Percentiles rank a stretch among this genome's conserved stretches.
These are phyloP conservation scores for Pseudomyrmex dendroicus DNA, from an alignment of 1,140 invertebrate species.

Conservation along the genomic window DNA sequence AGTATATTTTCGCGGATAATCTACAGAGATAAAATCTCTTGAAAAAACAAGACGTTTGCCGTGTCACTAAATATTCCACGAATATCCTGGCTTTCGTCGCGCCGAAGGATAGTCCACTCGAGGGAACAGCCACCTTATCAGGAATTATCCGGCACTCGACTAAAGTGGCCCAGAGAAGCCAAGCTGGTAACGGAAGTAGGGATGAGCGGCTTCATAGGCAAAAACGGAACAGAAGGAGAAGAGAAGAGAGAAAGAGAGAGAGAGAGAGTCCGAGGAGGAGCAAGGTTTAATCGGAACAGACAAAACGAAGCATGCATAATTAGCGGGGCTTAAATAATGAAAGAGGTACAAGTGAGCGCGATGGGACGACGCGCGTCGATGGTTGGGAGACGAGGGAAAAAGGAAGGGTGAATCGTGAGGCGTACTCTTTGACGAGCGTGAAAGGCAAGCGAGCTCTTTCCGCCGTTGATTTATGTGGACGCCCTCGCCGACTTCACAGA, in stretches of 20 bases:
- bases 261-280: background rate
- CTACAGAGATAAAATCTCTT: background rate
- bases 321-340: conserved; percentile 68
- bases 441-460: conserved; percentile 43
- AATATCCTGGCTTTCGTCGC: conserved; percentile 26
- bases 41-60: background rate
- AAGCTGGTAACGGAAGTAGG: conserved; percentile 39
- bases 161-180: conserved; percentile 68
- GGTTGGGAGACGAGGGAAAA: background rate
- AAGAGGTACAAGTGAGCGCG: background rate
- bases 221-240: no score
- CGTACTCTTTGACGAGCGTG: conserved; percentile 40
- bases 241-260: background rate
- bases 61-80: conserved; percentile 23
- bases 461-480: conserved; percentile 51
- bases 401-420: background rate
- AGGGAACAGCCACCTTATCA: conserved; percentile 70
- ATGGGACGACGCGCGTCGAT: background rate
- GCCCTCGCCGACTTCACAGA: conserved; percentile 24
- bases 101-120: conserved; percentile 49
- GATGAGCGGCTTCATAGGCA: background rate
- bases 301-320: conserved; percentile 71
- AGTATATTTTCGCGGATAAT: background rate
- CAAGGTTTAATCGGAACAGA: conserved; percentile 62
- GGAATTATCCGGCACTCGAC: conserved; percentile 71